Evolutionary conservation across 2,888 invertebrate genomes (phyloP).

Genomic region (Hoplodrina blanda): DNA sequence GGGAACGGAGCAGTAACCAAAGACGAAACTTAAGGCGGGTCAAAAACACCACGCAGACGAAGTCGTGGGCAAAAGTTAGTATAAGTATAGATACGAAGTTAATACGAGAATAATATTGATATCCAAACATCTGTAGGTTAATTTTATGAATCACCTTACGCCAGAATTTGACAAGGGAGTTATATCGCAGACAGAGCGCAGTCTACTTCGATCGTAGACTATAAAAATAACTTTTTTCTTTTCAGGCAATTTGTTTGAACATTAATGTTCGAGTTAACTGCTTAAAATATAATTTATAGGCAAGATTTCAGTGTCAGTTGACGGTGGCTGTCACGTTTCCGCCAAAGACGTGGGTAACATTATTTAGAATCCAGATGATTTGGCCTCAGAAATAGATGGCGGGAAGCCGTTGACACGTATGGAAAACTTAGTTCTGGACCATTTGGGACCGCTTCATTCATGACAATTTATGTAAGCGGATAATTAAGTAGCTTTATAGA

Average conservation of each 20-base stretch:
- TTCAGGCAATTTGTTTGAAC: constrained; percentile 34
- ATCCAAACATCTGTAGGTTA: constrained; percentile 14
- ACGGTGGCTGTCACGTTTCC: constrained; percentile 40
- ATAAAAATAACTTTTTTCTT: constrained; percentile 24
- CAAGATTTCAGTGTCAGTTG: constrained; percentile 47
- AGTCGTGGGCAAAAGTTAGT: too few species aligned
- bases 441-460: constrained; percentile 49
- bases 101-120: constrained; percentile 25
- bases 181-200: constrained; percentile 22
- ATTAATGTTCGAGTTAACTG: constrained; percentile 46
- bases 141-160: constrained; percentile 8
- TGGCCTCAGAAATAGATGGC: constrained; percentile 48
- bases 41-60: too few species aligned
- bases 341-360: constrained; percentile 43
- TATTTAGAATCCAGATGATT: constrained; percentile 49
- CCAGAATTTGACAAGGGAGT: constrained; percentile 9
- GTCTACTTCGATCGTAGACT: constrained; percentile 5
- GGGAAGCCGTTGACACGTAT: constrained; percentile 48
- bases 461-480: constrained; percentile 30
- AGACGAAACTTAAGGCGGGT: too few species aligned
- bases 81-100: constrained; percentile 6
- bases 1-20: too few species aligned
- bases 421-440: constrained; percentile 43
- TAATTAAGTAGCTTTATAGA: constrained; percentile 29
- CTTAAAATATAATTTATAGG: constrained; percentile 54